Conservation (phyloP, 92 coral and sea anemone genomes). For the Paramuricea clavata region DNA sequence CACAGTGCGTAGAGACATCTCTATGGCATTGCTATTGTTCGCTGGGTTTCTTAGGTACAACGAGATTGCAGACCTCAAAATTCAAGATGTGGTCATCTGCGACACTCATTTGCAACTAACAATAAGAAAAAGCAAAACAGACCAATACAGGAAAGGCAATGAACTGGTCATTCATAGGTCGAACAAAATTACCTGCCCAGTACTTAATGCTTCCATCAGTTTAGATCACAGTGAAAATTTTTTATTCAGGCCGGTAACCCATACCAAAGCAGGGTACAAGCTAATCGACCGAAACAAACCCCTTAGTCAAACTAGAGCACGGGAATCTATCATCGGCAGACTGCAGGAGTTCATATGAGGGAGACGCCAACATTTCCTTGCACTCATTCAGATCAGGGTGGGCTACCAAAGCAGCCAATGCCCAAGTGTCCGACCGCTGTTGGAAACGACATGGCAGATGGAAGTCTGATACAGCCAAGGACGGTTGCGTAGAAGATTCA, state of each 20-base stretch:
- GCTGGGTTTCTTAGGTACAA: conserved; percentile 66
- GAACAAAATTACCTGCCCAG: conserved; percentile 67
- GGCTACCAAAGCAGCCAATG: conserved; percentile 57
- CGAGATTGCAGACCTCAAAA: conserved; percentile 57
- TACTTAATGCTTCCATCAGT: conserved; percentile 45
- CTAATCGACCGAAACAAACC: conserved; percentile 56
- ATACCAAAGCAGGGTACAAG: conserved; percentile 52
- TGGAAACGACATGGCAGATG: too few species aligned
- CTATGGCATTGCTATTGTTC: conserved; percentile 58
- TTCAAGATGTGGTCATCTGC: conserved; percentile 51
- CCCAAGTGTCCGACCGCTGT: too few species aligned
- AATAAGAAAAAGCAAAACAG: conserved; percentile 64
- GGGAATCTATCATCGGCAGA: conserved; percentile 50
- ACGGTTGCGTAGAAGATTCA: too few species aligned
- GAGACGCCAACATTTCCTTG: conserved; percentile 44
- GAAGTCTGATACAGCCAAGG: too few species aligned
- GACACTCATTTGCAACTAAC: conserved; percentile 41
- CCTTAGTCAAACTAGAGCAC: conserved; percentile 50
- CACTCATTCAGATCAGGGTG: too few species aligned
- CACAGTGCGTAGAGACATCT: conserved; percentile 49
- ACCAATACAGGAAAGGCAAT: conserved; percentile 63
- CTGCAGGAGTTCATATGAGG: conserved; percentile 52
- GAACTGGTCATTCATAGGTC: conserved; percentile 58
- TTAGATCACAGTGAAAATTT: conserved; percentile 25
- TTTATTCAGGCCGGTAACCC: conserved; percentile 59